Base-by-base conservation (phyloP, 2,888 invertebrate species). In the Hydrotaea diabolus region DNA sequence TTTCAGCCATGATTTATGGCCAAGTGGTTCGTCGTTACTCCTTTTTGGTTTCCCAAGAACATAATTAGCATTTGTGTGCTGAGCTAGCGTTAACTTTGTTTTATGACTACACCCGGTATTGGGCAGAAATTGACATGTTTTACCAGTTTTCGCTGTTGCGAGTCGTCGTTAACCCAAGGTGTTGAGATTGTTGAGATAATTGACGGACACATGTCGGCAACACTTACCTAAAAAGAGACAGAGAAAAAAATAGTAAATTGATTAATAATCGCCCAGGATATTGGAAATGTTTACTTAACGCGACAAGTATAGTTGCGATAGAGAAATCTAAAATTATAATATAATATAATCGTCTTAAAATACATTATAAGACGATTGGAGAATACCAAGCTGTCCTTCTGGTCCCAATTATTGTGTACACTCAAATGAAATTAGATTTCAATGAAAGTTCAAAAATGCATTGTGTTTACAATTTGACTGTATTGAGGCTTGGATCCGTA, bases 191-290 rank as follows among this genome's bases (percentile, higher is more conserved):
- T 69, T 26, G 21, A 75, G 62, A 19, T 19, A 46, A 69, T 21
- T 57, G 64, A 72, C 9, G 23, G 23, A 13, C 8, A 66, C n/a
- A 9, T 26, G 19, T 23, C 17, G 23, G 2, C 23, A 59, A 62
- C 57, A 80, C 85, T 85, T 82, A 85, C 85, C 85, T 85, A 71
- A 55, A 85, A 85, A 66, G 64, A 85, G 11, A 82, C 69, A 76
- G 21, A 76, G 17, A 73, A 55, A 71, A 31, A 0, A 59, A 19
- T 31, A 2, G 43, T n/a, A 55, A 43, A 55, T 36, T 55, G 13
- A 55, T 21, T 66, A 17, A 64, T 53, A 31, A 4, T 31, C n/a
- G n/a, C n/a, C 7, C 3, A 62, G 26, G 15, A 23, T 62, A 62
- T 23, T n/a, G n/a, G n/a, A n/a, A n/a, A n/a, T n/a, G n/a, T n/a